Evolutionary conservation across 1,140 invertebrate species (phyloP).

Genomic region (Euschistus heros): DNA sequence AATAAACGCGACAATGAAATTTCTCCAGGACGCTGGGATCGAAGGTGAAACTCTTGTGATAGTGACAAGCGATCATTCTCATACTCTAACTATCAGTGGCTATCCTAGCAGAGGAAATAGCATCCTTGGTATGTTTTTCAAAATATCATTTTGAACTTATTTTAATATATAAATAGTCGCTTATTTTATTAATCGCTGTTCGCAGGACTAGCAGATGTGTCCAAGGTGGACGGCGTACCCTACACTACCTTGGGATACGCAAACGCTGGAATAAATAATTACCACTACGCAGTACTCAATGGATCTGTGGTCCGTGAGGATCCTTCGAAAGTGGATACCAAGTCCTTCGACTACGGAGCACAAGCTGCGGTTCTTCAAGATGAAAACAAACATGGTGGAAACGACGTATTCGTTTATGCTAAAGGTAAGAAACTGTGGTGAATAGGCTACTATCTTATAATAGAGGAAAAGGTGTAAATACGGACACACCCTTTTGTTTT

Average conservation of each 20-base stretch:
- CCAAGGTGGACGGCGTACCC: constrained; percentile 51
- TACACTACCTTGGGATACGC: constrained; percentile 75
- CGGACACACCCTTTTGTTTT: no score
- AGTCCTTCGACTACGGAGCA: constrained; percentile 59
- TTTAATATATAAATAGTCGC: no score
- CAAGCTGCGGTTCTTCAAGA: constrained; percentile 57
- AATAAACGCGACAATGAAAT: constrained; percentile 40
- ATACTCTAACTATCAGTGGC: constrained; percentile 61
- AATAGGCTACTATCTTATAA: no score
- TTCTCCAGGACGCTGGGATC: constrained; percentile 21
- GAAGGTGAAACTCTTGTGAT: constrained; percentile 64
- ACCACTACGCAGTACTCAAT: constrained; percentile 42
- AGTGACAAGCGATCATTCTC: constrained; percentile 82
- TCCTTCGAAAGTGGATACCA: constrained; percentile 47
- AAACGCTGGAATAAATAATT: constrained; percentile 59
- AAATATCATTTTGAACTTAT: no score
- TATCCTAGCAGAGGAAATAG: constrained; percentile 52
- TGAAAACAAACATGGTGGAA: constrained; percentile 67
- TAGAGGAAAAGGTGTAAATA: no score
- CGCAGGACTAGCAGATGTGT: constrained; percentile 46
- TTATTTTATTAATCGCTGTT: neutral
- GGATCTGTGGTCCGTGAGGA: constrained; percentile 43
- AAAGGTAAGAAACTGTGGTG: constrained; percentile 56
- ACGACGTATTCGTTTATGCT: constrained; percentile 76
- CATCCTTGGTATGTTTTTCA: constrained; percentile 46